Conservation (phyloP, 2,888 invertebrate species). For the Cephus pulcher region DNA sequence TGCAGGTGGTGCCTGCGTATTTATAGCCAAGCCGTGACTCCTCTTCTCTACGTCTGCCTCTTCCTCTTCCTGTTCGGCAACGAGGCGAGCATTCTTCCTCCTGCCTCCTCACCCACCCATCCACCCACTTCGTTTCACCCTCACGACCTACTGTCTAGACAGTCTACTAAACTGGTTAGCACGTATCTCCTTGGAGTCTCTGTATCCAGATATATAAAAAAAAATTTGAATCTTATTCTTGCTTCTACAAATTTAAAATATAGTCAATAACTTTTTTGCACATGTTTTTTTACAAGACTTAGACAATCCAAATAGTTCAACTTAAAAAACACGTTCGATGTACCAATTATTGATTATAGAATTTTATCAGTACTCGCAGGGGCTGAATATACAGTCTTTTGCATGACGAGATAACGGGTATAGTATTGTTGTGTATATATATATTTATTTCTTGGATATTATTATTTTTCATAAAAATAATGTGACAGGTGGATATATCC, state of each 20-base stretch:
- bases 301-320: not conserved
- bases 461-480: not conserved
- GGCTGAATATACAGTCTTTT: no score
- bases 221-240: not conserved
- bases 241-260: not conserved
- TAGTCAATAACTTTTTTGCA: not conserved
- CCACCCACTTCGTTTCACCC: conserved; percentile 6
- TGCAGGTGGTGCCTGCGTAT: conserved; percentile 59
- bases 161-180: not conserved
- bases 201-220: not conserved
- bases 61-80: conserved; percentile 30
- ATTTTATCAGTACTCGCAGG: no score
- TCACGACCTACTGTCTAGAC: not conserved
- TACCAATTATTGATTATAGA: no score
- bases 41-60: conserved; percentile 44
- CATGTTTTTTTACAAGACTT: not conserved
- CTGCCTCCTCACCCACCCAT: conserved; percentile 8
- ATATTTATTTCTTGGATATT: not conserved
- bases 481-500: not conserved
- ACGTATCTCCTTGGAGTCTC: not conserved
- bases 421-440: no score
- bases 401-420: no score
- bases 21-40: conserved; percentile 61
- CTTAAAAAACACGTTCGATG: not conserved
- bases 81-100: conserved; percentile 15